Percentiles rank a stretch among this genome's conserved stretches.
These are phyloP conservation scores for Cataglyphis livida DNA, from an alignment of 2,888 invertebrate species.

Conservation along the genomic window DNA sequence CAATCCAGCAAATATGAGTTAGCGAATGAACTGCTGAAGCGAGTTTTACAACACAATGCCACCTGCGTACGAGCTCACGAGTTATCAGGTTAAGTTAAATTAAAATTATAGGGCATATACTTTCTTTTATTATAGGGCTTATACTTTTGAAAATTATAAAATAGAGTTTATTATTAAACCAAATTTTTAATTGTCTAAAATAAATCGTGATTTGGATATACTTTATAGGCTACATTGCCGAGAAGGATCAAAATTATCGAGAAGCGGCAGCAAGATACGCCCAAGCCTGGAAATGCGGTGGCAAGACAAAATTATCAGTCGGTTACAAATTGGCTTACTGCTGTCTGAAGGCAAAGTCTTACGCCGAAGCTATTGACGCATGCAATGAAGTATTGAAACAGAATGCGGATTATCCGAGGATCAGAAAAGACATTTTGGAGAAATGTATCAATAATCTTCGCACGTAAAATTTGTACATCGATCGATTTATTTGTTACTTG, in stretches of 20 bases:
- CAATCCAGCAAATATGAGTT: conserved; percentile 94
- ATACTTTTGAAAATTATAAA: not conserved
- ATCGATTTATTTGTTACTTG: conserved; percentile 14
- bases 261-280: conserved; percentile 94
- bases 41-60: conserved; percentile 93
- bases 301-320: conserved; percentile 93
- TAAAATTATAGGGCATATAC: not conserved
- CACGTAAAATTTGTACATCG: conserved; percentile 85
- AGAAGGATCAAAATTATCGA: conserved; percentile 96
- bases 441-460: conserved; percentile 93
- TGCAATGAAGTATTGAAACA: conserved; percentile 93
- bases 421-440: conserved; percentile 97
- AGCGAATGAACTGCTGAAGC: conserved; percentile 93
- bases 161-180: not conserved
- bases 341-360: conserved; percentile 94
- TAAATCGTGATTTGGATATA: not conserved
- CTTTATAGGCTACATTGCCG: conserved; percentile 92
- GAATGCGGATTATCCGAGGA: conserved; percentile 95
- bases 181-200: not conserved
- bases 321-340: conserved; percentile 98
- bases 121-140: not conserved
- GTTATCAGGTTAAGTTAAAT: conserved; percentile 55
- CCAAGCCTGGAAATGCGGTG: conserved; percentile 94
- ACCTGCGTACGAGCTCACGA: conserved; percentile 97
- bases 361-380: conserved; percentile 96